Base-by-base conservation (phyloP, 30 jellyfish, hydroid and myxozoan genomes). In the Turritopsis rubra region DNA sequence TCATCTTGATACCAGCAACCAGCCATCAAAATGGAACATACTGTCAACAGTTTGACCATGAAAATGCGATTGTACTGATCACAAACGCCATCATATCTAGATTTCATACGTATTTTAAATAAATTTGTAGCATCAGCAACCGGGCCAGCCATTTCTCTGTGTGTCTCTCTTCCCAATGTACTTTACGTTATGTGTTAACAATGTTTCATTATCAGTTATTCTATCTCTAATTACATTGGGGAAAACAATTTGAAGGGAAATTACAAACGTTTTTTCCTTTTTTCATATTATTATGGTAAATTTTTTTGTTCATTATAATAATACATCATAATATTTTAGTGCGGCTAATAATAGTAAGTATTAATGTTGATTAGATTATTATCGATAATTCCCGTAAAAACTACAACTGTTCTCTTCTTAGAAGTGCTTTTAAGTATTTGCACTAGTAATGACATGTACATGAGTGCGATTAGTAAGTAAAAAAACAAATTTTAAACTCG, bases 11-110 rank as follows among this genome's bases (percentile, higher is more conserved):
- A 82, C 88, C 88, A 82, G 31, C 72, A 60, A 28, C 65, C 25
- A 16, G 86, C 87, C 72, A 72, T 68, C 22, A 82, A 71, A 29
- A 65, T 65, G 22, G 88, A 28, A 21, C 85, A 65, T 19, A 73
- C 88, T 1, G 72, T 26, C 7, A 82, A 22, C 5, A 82, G 68
- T 72, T 82, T 82, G 30, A 82, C 88, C 88, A 82, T 82, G 86
- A 82, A 82, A 3, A 82, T 82, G 0, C 88, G 88, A 72, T 82
- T 82, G 53, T 82, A 82, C 53, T 72, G 88, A 21, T 82, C 88
- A n/a, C 72, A 24, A 7, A 25, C 28, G 16, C 82, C 52, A 82
- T 82, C 88, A 71, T 82, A 60, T 25, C 88, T 73, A 26, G 86
- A 16, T 72, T 82, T 82, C 7, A 82, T 16, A 27, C 71, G 70